Conservation (phyloP, 2,113 vertebrate genomes). For the Chinchilla lanigera region DNA sequence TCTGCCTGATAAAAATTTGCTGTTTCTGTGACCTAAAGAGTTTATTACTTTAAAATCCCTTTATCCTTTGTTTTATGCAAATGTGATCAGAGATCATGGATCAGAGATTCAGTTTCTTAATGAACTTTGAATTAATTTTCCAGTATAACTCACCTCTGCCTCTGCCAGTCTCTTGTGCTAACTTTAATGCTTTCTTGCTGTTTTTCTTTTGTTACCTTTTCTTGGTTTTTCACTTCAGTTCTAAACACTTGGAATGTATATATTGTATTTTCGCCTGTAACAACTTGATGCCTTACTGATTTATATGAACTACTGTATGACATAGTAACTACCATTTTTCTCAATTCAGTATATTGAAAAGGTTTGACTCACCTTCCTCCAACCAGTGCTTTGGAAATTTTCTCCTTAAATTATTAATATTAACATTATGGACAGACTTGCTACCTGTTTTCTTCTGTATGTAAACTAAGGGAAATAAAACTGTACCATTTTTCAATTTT, state of each 20-base stretch:
- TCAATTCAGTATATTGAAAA: neutral
- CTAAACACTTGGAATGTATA: neutral
- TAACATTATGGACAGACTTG: neutral
- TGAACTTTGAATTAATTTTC: neutral
- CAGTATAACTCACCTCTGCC: neutral
- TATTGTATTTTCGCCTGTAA: neutral
- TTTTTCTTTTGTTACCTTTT: neutral
- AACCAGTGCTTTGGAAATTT: neutral
- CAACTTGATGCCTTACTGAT: neutral
- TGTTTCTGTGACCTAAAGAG: neutral
- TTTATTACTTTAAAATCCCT: neutral
- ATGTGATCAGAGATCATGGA: neutral
- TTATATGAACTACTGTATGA: neutral
- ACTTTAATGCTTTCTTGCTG: neutral
- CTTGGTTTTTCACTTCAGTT: neutral
- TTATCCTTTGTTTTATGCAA: neutral
- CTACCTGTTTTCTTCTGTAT: neutral
- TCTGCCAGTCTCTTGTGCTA: neutral
- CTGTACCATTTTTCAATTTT: neutral
- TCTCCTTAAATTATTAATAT: neutral
- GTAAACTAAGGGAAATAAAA: neutral
- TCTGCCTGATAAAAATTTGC: neutral
- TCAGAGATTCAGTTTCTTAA: neutral
- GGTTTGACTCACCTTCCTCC: neutral
- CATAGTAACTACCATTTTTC: neutral